These are phyloP conservation scores for Lithophane ornitopus DNA, from an alignment of 2,888 invertebrate genomes.

Conservation along the genomic window DNA sequence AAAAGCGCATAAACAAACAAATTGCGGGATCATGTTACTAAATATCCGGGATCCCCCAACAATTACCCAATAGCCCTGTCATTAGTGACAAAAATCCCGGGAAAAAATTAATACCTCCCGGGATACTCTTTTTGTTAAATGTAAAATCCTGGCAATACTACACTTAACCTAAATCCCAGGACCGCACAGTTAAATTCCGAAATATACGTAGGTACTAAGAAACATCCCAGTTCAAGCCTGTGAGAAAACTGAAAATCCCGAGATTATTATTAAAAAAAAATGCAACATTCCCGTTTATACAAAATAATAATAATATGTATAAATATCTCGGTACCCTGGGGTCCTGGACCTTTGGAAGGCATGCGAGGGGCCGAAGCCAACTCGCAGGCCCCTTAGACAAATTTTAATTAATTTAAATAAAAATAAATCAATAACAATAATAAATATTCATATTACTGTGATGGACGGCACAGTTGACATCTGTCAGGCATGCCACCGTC, in stretches of 20 bases:
- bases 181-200: neutral
- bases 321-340: too few species aligned
- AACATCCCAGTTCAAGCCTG: neutral
- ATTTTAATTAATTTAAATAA: too few species aligned
- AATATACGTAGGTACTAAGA: too few species aligned
- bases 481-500: too few species aligned
- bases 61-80: neutral
- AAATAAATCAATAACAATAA: too few species aligned
- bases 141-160: neutral
- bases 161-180: neutral
- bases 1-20: neutral
- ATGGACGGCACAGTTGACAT: too few species aligned
- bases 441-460: too few species aligned
- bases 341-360: too few species aligned
- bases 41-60: neutral
- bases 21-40: neutral
- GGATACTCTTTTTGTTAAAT: rapidly evolving
- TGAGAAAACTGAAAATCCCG: neutral
- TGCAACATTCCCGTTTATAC: conserved; percentile 21
- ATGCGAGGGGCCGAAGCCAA: too few species aligned
- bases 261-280: conserved; percentile 8
- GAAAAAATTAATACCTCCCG: too few species aligned
- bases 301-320: conserved; percentile 3
- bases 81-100: neutral
- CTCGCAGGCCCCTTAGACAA: too few species aligned